Evolutionary conservation across 2,113 vertebrate genomes (phyloP), one percentile per base, ranked within the genome.

Genomic region (Gavia stellata): DNA sequence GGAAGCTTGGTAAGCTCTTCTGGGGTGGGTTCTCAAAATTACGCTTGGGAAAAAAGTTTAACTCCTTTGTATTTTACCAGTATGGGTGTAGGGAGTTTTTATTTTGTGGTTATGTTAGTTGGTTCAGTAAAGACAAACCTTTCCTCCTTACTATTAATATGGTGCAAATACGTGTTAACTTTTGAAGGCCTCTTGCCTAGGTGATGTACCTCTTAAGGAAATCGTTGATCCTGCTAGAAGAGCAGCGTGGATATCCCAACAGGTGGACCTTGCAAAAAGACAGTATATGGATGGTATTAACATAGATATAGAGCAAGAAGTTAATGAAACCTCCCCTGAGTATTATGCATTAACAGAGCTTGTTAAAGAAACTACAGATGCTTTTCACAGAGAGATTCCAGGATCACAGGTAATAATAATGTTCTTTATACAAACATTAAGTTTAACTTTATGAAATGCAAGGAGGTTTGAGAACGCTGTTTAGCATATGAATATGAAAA

Each of bases 211-310:
- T 28, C 93, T 99, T 50, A 88, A 97, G 65, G 88, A 98, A 80
- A 97, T 99, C 36, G 96, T 99, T 95, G 98, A 99, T 95, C 98
- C 97, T 80, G 81, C 75, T 52, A 98, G 99, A 92, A 99, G 99
- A 97, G 97, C 97, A n/a, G 95, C 94, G 0, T 99, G 99, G 99
- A 98, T 99, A 97, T 96, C 91, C 36, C 97, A 98, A 36, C 98
- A 99, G 83, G 94, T 99, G 78, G 82, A 97, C 36, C 96, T 99
- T 96, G 99, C 99, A 52, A 99, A 99, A 98, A 97, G 55, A 4
- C 99, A 99, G 84, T 98, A 99, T 81, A 99, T 99, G 99, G 99
- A 99, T 95, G 99, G 99, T 71, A 99, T 99, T 97, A 99, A 99
- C 97, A 90, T 99, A 73, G 99, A 99, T 93, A 98, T 99, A 96